These are phyloP conservation scores for Nymphalis c-album DNA, from an alignment of 2,888 invertebrate species.

Conservation along the genomic window DNA sequence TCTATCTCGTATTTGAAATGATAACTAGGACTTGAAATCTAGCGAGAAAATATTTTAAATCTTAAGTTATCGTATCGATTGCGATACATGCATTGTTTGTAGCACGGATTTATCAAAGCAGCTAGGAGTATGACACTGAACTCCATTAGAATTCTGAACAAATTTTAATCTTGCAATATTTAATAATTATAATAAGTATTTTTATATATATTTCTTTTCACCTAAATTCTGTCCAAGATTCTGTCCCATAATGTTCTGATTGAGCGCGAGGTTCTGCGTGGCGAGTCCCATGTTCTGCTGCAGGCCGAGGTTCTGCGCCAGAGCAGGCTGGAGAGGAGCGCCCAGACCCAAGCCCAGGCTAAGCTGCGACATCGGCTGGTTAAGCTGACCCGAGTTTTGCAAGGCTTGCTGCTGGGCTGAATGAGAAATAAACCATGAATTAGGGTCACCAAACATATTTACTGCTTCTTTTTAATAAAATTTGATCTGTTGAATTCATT, in stretches of 20 bases:
- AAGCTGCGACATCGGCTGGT: conserved; percentile 53
- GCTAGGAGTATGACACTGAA: no score
- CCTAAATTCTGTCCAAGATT: conserved; percentile 68
- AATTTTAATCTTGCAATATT: conserved; percentile 6
- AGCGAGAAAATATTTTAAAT: no score
- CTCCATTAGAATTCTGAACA: background rate
- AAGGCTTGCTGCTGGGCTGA: conserved; percentile 66
- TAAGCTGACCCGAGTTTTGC: conserved; percentile 55
- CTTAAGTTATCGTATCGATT: no score
- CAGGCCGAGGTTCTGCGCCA: conserved; percentile 43
- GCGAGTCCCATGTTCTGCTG: conserved; percentile 56
- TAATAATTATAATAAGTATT: no score
- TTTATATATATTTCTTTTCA: conserved; percentile 24
- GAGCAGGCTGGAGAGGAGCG: conserved; percentile 48
- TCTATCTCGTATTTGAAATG: no score
- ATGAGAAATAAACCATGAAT: background rate
- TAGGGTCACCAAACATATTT: no score
- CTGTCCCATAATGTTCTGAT: conserved; percentile 69
- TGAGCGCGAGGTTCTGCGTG: conserved; percentile 58
- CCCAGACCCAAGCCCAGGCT: conserved; percentile 60
- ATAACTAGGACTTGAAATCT: no score
- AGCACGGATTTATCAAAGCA: no score
- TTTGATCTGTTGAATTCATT: no score
- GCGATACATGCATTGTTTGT: no score
- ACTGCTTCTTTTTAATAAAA: no score